Conservation (phyloP, 2,888 invertebrate species). For the Trichogramma dendrolimi region DNA sequence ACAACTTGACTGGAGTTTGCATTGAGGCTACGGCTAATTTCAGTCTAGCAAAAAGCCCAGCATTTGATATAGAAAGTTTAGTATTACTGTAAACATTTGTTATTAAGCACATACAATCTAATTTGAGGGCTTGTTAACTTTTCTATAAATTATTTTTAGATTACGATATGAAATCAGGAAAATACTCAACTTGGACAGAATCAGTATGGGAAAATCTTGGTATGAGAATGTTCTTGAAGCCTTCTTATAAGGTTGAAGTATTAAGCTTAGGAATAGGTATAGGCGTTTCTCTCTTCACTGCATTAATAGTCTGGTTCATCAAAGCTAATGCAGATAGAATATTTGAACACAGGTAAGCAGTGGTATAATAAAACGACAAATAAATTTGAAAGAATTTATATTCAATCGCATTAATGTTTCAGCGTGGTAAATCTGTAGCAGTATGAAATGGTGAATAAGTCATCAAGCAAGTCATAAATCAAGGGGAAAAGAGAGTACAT, state of each 20-base stretch:
- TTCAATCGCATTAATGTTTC: no score
- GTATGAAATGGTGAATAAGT: no score
- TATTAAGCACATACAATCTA: constrained; percentile 3
- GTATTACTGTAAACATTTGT: constrained; percentile 5
- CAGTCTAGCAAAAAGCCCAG: constrained; percentile 76
- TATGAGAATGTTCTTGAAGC: constrained; percentile 74
- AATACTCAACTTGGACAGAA: constrained; percentile 86
- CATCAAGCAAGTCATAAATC: no score
- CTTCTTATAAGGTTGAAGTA: constrained; percentile 60
- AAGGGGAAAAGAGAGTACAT: no score
- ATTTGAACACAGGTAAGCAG: constrained; percentile 21
- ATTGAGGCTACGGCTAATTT: constrained; percentile 70
- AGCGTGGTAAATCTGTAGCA: no score
- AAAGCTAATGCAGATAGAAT: constrained; percentile 54
- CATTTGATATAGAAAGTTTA: constrained; percentile 70
- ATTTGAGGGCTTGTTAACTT: constrained; percentile 7
- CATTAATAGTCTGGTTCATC: constrained; percentile 56
- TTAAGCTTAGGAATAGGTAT: constrained; percentile 57
- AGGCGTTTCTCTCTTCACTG: constrained; percentile 54
- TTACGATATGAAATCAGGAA: constrained; percentile 71
- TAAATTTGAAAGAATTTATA: no score
- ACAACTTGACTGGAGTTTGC: constrained; percentile 67
- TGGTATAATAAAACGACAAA: no score
- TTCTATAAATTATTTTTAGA: constrained; percentile 51
- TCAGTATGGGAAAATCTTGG: constrained; percentile 75